A percentile compares a stretch with the other conserved stretches of the same genome.
Conservation (phyloP, 2,797 vertebrate genomes). For the Notolabrus celidotus region DNA sequence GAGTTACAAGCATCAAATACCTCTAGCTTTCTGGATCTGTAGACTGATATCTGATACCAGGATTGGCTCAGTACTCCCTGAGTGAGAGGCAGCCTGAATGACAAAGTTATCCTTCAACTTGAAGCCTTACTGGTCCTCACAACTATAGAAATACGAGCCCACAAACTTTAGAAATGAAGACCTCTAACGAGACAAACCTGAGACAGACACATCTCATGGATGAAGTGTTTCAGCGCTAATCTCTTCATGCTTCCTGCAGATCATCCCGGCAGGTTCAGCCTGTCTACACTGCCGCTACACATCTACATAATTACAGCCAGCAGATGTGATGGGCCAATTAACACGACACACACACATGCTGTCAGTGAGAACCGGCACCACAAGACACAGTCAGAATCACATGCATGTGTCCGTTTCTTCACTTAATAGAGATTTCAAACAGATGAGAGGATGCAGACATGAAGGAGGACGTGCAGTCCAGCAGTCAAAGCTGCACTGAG, state of each 20-base stretch:
- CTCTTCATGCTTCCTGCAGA: neutral
- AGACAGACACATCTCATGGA: slow-evolving; percentile 6
- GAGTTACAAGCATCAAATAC: too few species aligned
- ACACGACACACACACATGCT: slow-evolving; percentile 33
- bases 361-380: neutral
- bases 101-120: neutral
- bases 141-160: neutral
- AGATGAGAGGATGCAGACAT: neutral
- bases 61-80: too few species aligned
- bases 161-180: neutral
- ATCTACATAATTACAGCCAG: slow-evolving; percentile 36
- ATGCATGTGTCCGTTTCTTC: neutral
- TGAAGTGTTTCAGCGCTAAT: slow-evolving; percentile 3
- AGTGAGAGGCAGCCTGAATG: too few species aligned
- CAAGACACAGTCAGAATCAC: neutral
- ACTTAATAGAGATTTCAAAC: neutral
- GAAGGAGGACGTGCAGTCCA: neutral
- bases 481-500: too few species aligned
- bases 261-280: neutral
- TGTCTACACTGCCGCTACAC: slow-evolving; percentile 13
- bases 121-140: too few species aligned
- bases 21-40: too few species aligned
- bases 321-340: slow-evolving; percentile 49
- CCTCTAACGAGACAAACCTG: neutral
- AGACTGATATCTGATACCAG: too few species aligned